Base-by-base conservation (phyloP, 2,797 vertebrate species). In the Onychomys arenicola region DNA sequence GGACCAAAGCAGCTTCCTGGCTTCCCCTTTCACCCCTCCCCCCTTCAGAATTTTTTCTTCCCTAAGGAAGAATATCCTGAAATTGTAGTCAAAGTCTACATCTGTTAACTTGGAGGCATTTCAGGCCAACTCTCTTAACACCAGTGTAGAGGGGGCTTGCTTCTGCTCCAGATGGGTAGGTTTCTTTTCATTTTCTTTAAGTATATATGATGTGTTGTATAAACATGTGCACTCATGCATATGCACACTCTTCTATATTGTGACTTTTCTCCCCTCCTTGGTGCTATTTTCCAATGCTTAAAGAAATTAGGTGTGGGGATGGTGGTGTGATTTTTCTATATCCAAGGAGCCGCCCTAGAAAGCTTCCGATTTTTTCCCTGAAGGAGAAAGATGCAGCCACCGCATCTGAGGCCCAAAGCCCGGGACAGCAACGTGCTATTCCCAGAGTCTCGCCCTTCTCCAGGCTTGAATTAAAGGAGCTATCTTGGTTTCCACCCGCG, bases 151-250 rank as follows among this genome's bases (percentile, higher is more conserved):
- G 32, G 49, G 12, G 49, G 12, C 40, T 86, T 83, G 49, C 80
- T 84, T 93, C 59, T 90, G 57, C 49, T 85, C 67, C 75, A 59
- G 23, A 61, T 52, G 65, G 46, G 34, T 37, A 87, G 21, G 29
- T 67, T 89, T n/a, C 16, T 84, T 92, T 95, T 21, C 10, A 91
- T 84, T 65, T 80, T 73, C 89, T 90, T 75, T 57, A 85, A 46
- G 40, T 27, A 76, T 46, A 65, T 85, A 55, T 65, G 49, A 46
- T 71, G 12, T 17, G 2, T 29, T 21, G 1, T 81, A 32, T 25
- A 16, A 55, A 40, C 32, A 55, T 85, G 25, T 63, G 43, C 43
- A 29, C 8, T 25, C 46, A 32, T 21, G 25, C 14, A 32, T 8
- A 3, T 2, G 14, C 46, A 16, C 14, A 1, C 67, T 40, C 19